Percentiles rank a stretch among this genome's conserved stretches.
Conservation (phyloP, 2,888 invertebrate species). For the Lycocerus yunnanus region DNA sequence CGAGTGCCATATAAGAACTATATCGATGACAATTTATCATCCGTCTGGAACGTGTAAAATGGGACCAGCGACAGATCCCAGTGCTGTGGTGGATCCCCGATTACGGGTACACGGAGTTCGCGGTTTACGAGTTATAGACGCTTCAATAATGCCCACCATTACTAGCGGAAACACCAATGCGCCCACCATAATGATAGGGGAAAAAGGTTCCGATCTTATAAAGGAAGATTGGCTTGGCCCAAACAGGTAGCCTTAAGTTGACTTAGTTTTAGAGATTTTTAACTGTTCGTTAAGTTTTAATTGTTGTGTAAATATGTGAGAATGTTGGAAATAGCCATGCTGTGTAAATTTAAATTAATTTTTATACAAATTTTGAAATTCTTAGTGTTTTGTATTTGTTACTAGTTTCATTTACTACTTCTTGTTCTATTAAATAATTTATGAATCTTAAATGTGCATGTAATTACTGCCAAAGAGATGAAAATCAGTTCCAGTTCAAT, state of each 20-base stretch:
- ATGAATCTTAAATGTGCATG: not conserved
- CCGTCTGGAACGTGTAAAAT: conserved; percentile 88
- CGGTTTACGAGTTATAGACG: conserved; percentile 82
- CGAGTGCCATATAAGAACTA: conserved; percentile 84
- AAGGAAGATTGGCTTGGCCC: conserved; percentile 76
- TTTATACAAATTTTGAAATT: not conserved
- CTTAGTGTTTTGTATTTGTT: not conserved
- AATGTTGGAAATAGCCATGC: not conserved
- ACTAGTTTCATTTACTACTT: not conserved
- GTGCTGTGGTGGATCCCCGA: conserved; percentile 82
- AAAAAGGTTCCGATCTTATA: conserved; percentile 85
- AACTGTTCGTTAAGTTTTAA: not conserved
- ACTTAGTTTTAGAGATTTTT: not conserved
- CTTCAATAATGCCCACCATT: conserved; percentile 87
- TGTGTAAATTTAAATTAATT: not conserved
- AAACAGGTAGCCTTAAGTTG: not conserved
- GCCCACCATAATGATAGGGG: conserved; percentile 89
- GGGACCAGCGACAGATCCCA: conserved; percentile 78
- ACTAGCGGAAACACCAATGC: conserved; percentile 90
- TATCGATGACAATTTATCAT: conserved; percentile 90
- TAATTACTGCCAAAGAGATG: not conserved
- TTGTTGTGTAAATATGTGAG: not conserved
- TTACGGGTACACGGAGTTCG: conserved; percentile 77
- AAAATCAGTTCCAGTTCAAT: not conserved
- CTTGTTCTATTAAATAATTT: not conserved